Conservation (phyloP, 2,888 invertebrate species). For the Trimorus sp. region DNA sequence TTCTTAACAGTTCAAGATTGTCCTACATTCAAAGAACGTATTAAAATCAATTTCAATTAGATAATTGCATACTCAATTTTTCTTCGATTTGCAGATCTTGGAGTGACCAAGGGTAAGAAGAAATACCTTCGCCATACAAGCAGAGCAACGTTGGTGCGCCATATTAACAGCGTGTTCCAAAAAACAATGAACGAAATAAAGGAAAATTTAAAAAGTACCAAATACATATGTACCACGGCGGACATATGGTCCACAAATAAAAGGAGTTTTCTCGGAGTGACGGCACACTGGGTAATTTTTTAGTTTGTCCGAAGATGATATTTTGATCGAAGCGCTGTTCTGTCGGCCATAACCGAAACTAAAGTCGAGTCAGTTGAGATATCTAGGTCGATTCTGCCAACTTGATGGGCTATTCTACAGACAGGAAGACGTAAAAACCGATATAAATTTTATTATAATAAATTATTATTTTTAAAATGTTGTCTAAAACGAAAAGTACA, state of each 20-base stretch:
- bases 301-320: background rate
- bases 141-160: background rate
- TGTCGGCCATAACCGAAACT: background rate
- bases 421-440: background rate
- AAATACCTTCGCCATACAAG: background rate
- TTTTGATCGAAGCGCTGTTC: background rate
- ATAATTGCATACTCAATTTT: background rate
- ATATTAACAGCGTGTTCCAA: background rate
- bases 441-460: background rate
- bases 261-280: conserved; percentile 6
- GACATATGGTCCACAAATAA: background rate
- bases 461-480: background rate
- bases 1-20: too few species aligned
- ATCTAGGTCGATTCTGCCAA: background rate
- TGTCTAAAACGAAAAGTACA: background rate
- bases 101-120: too few species aligned
- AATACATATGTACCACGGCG: conserved; percentile 8
- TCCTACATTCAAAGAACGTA: too few species aligned
- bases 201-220: background rate
- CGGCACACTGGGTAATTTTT: conserved; percentile 17
- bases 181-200: background rate
- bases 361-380: background rate
- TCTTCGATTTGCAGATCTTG: too few species aligned
- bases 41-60: too few species aligned
- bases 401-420: background rate